Evolutionary conservation across 1,140 invertebrate genomes (phyloP), one percentile per base, ranked within the genome.

Genomic region (Himalopsyche phryganea): DNA sequence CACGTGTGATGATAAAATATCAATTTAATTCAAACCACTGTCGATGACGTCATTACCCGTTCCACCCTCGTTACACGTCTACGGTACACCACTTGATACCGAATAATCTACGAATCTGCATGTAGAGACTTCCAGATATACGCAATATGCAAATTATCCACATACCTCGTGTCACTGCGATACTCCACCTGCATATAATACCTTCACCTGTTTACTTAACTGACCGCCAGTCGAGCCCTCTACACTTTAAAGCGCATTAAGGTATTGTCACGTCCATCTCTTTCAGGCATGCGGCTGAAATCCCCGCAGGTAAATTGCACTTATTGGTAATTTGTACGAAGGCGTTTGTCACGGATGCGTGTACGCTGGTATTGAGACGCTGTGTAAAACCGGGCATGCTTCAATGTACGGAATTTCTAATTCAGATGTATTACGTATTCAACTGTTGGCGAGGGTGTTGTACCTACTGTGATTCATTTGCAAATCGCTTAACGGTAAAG

Each of bases 361-460:
- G 9, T 28, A 5, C 23, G 23, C 28, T 23, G 32, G 28, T 50
- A 50, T 50, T 50, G 15, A 50, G 48, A 17, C 38, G 19, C 48
- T 33, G 48, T 35, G 23, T 50, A 6, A 28, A 40, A n/a, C 4
- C 3, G 3, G 3, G 15, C n/a, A 40, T 19, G 6, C 6, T 18
- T 18, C 10, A 42, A 28, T 32, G 44, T 32, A 41, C 18, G 51
- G 56, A 63, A 63, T 63, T 63, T 54, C 61, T 56, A 56, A 59
- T 63, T 63, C 42, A 35, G 45, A 17, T 35, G 41, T 36, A 63
- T 63, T 63, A 58, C 51, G 61, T 63, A 63, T 59, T 63, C 61
- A 59, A 23, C 47, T 52, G 60, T 56, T 51, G 44, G 19, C 36
- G 14, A 45, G 51, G 50, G 50, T 5, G 58, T 35, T 9, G 45